Evolutionary conservation across 53 echinoderm and acorn worm species (phyloP), one percentile per base, ranked within the genome.

Genomic region (Hippasteria phrygiana): DNA sequence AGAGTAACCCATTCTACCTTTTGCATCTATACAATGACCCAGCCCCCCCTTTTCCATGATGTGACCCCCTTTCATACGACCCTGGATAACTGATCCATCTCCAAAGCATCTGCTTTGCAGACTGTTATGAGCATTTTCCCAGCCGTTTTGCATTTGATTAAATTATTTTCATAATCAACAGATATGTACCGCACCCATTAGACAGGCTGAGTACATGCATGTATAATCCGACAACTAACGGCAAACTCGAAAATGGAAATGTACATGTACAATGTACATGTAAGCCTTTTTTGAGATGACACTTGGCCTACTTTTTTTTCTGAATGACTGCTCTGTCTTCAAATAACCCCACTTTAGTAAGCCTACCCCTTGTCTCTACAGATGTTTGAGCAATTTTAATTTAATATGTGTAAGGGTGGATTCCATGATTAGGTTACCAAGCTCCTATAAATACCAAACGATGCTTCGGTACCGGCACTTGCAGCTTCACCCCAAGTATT

Each of bases 331-430:
- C 36, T 85, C 70, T 70, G 70, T 71, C 83, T 83, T 62, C 69
- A 48, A 47, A 69, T 46, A 85, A 85, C 85, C 70, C 35, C 42
- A 71, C 26, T 39, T 48, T 9, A 20, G 28, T 35, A 47, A 18
- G 29, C 38, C 3, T 48, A 85, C 38, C 29, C 38, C 13, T 20
- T 50, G 46, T 11, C 71, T 10, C 11, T 36, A 43, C 85, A 85
- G 20, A 70, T 85, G 85, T 50, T 85, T 54, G 51, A 70, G 22
- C 85, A 35, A 71, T 85, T 85, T 71, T 53, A 50, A 69, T 84
- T 84, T 84, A 69, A 71, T 84, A 84, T 84, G 84, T 51, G 71
- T 50, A 38, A 84, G 69, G 48, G 17, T 71, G 36, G 50, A 84
- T 84, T 71, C 48, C 37, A n/a, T 51, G 85, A 48, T 85, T 50